Base-by-base conservation (phyloP, 2,888 invertebrate species). In the Autographa pulchrina region DNA sequence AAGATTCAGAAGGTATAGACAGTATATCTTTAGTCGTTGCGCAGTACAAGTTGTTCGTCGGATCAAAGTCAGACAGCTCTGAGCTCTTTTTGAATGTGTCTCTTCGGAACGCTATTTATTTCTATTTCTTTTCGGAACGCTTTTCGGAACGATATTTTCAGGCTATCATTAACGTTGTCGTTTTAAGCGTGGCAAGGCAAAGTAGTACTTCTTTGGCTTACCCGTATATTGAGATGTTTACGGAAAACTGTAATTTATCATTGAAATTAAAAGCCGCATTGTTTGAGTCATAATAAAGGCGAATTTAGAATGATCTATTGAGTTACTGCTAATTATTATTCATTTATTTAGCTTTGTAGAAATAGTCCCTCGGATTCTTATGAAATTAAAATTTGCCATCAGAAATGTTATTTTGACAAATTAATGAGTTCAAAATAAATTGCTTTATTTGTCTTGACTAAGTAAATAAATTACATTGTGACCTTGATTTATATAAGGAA, bases 181-280 rank as follows among this genome's bases (percentile, higher is more conserved):
- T 7, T 11, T 54, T 16, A 14, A 31, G 3, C 6, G 8, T 5
- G 14, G 56, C 54, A 11, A 0, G 0, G 41, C 69, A 16, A 32
- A 82, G n/a, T 70, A 25, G n/a, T 38, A n/a, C 61, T 75, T 69
- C 78, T 78, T 73, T 25, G 14, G 16, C 0, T 41, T 8, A n/a
- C 31, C 20, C 38, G 35, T 48, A 16, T 41, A 64, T 31, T 35
- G 62, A 13, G 60, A 32, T 83, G 82, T 85, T 90, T 89, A 88
- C 87, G 85, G 87, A 85, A 88, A 89, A 86, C 86, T 85, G 90
- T 91, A 91, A 92, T 92, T 92, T 91, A 92, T 92, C 92, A 91
- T 87, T 85, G 82, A 89, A 91, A 91, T 92, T 90, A 90, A 90
- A 90, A 85, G 86, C 85, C 80, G 82, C 84, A 86, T 87, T 90